phyloP scores from a whole-genome alignment of 2,888 invertebrate genomes.

The Eugnorisma glareosa region DNA sequence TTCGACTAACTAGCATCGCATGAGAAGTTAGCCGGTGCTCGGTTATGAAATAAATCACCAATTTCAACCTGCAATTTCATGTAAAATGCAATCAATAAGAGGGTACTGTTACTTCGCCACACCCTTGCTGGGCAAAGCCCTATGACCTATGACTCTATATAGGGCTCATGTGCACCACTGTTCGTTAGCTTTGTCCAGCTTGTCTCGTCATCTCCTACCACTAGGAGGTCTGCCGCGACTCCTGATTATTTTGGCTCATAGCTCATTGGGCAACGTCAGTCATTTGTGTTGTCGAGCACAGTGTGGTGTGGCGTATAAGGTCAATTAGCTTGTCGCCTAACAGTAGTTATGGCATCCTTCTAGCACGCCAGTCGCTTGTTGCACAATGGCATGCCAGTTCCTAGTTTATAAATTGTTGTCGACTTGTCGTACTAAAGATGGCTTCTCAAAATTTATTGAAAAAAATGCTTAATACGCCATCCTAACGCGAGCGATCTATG shows the following conservation, averaged over 20 bases:
- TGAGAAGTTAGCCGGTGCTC: not conserved
- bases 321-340: not conserved
- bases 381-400: not conserved
- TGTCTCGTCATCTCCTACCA: not conserved
- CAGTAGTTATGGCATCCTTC: not conserved
- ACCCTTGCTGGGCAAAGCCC: not conserved
- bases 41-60: not conserved
- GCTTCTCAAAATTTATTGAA: not conserved
- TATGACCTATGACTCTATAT: no score
- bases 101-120: not conserved
- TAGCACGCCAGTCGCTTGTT: not conserved
- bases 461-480: not conserved
- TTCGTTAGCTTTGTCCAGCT: not conserved
- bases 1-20: constrained; percentile 1
- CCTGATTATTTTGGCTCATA: not conserved
- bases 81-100: not conserved
- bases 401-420: not conserved
- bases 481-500: not conserved
- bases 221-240: not conserved
- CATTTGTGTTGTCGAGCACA: not conserved
- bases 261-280: not conserved
- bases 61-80: not conserved
- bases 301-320: not conserved
- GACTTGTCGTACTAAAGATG: not conserved
- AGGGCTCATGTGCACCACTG: not conserved